Percentiles rank a stretch among this genome's conserved stretches.
phyloP scores from a whole-genome alignment of 2,113 vertebrate species.

The Onychorhynchus coronatus region DNA sequence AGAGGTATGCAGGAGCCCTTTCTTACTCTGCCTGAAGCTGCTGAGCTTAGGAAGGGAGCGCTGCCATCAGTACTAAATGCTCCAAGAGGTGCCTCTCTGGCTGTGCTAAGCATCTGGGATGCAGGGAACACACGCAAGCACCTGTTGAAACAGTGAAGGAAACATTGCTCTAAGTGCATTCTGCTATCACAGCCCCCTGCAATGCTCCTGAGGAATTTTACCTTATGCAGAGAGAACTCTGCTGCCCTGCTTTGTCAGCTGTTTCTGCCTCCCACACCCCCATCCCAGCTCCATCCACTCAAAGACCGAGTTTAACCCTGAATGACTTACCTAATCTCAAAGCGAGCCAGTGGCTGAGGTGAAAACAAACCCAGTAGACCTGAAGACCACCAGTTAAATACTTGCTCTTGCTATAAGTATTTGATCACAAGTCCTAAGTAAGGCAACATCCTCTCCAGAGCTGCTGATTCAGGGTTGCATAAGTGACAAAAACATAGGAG shows the following conservation, averaged over 20 bases:
- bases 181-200: not conserved
- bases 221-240: not conserved
- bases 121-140: not conserved
- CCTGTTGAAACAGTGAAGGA: not conserved
- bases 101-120: not conserved
- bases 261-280: not conserved
- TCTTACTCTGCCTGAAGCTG: not conserved
- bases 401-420: not conserved
- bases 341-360: not conserved
- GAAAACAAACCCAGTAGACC: not conserved
- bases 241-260: not conserved
- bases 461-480: constrained; percentile 28
- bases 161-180: not conserved
- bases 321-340: constrained; percentile 7
- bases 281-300: not conserved
- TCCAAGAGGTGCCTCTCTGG: not conserved
- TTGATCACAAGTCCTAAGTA: not conserved
- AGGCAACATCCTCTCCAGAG: not conserved
- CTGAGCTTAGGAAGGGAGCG: not conserved
- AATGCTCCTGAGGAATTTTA: not conserved
- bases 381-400: not conserved
- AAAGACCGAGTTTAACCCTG: not conserved
- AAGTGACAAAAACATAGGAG: constrained; percentile 8
- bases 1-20: not conserved
- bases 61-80: not conserved